Base-by-base conservation (phyloP, 1,140 invertebrate species). In the Calliopsis andreniformis region DNA sequence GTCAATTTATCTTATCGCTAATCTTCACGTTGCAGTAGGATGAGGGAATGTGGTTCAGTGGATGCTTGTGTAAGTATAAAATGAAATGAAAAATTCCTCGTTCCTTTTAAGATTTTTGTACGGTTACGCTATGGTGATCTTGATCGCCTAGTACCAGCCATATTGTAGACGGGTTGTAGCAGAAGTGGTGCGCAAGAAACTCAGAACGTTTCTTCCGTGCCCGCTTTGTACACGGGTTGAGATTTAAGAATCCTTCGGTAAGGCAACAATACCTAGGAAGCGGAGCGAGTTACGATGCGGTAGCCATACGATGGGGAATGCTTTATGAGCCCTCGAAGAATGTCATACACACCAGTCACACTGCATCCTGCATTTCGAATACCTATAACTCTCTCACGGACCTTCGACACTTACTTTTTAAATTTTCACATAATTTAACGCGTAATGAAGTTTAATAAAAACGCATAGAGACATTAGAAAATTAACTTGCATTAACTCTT, bases 221-320 rank as follows among this genome's bases (percentile, higher is more conserved):
- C 25, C 30, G 59, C 47, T 47, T 72, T 28, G 75, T 68, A 62
- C 67, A 30, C 39, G 45, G 18, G 43, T 25, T 32, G 25, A 23
- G 71, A 80, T 51, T 42, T 45, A 53, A 78, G 82, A 84, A 84
- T 78, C 64, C 69, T 59, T 58, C 69, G 77, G 81, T 68, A 68
- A 59, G 62, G 59, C 51, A 84, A 84, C 78, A 81, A 81, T 84
- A 78, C 71, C 73, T 85, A 85, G 83, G 84, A 86, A 86, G 83
- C 76, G 76, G 72, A 82, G 62, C 83, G 69, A 76, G 84, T 86
- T 86, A 86, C 84, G 83, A 85, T 53, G 72, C 68, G 66, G 72
- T 82, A 75, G 83, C 73, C 68, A 80, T 68, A 79, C 55, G 32
- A 23, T 42, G 39, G 59, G 23, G 71, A 84, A 81, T 78, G 53